Evolutionary conservation across 2,797 vertebrate species (phyloP), one percentile per base, ranked within the genome.

Genomic region (Falco rusticolus): DNA sequence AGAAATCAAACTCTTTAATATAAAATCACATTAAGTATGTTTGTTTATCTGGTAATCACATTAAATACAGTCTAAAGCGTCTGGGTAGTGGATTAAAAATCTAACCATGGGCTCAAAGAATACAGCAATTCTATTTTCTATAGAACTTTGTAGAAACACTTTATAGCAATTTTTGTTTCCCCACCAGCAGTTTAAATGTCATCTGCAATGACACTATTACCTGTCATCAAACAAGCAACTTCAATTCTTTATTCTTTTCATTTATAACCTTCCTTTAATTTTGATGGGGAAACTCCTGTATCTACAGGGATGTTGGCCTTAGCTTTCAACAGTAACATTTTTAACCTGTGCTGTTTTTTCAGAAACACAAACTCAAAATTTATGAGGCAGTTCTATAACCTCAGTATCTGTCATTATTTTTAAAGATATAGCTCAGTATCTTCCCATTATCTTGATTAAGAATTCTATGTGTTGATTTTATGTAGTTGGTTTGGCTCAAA

Each of bases 1-100:
- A 87, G 77, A 89, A 86, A 94, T 78, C 57, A 91, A 94, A 64
- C 61, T 89, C 39, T 22, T 54, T 69, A 91, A 77, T 48, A 65
- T 76, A 48, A 72, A 93, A 71, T 76, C 59, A 56, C 28, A 50
- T 41, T 29, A 34, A 68, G 31, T 76, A 33, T 70, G 41, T 78
- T 72, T 91, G n/a, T 80, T 79, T 68, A 75, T 76, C 51, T 13
- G 17, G 56, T 74, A 92, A 93, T 70, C 69, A 84, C 83, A 65
- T 60, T 51, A 70, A 83, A 76, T 88, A 39, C 50, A 60, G 10
- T 75, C 53, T 88, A 69, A 87, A 87, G 41, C 28, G 76, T 33
- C n/a, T 72, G 77, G 20, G 77, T 51, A 89, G 53, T 14, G 18
- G 26, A 85, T 83, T 74, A 93, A 80, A 69, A 88, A 79, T 39